phyloP scores from a whole-genome alignment of 2,113 vertebrate genomes.

The Anhinga rufa region DNA sequence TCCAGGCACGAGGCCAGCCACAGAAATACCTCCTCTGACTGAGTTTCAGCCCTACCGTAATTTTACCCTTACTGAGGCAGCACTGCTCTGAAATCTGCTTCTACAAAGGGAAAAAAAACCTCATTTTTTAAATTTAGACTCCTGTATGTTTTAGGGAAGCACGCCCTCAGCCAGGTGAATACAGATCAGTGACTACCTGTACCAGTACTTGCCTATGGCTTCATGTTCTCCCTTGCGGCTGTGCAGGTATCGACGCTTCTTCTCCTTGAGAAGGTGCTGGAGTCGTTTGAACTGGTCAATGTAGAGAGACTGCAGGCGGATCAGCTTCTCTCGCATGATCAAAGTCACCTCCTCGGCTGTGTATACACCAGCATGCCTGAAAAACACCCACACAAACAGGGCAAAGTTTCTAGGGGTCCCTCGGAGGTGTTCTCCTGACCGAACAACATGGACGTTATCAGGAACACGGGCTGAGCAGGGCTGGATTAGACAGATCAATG shows the following conservation, averaged over 20 bases:
- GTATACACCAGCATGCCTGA: slow-evolving; percentile 93
- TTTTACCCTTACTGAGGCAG: neutral
- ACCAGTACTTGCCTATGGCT: slow-evolving; percentile 74
- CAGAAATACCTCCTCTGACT: neutral
- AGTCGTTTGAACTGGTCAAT: slow-evolving; percentile 98
- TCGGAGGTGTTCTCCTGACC: neutral
- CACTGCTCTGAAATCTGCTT: neutral
- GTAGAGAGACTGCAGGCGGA: slow-evolving; percentile 94
- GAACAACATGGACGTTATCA: fast-evolving
- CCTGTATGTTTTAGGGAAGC: neutral
- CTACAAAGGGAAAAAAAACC: neutral
- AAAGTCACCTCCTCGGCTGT: slow-evolving; percentile 96
- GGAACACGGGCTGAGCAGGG: neutral
- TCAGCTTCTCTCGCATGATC: slow-evolving; percentile 95
- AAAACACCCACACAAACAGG: neutral
- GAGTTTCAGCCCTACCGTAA: neutral
- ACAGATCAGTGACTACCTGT: neutral
- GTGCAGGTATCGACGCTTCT: slow-evolving; percentile 90
- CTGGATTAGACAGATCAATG: neutral
- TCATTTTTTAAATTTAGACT: too few species aligned
- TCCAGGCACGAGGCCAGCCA: neutral
- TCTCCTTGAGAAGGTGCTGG: slow-evolving; percentile 96
- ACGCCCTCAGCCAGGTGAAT: fast-evolving
- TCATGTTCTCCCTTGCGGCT: slow-evolving; percentile 90
- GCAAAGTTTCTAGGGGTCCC: neutral